Percentiles rank a stretch among this genome's conserved stretches.
These are phyloP conservation scores for Monochamus saltuarius DNA, from an alignment of 1,140 invertebrate genomes.

Conservation along the genomic window DNA sequence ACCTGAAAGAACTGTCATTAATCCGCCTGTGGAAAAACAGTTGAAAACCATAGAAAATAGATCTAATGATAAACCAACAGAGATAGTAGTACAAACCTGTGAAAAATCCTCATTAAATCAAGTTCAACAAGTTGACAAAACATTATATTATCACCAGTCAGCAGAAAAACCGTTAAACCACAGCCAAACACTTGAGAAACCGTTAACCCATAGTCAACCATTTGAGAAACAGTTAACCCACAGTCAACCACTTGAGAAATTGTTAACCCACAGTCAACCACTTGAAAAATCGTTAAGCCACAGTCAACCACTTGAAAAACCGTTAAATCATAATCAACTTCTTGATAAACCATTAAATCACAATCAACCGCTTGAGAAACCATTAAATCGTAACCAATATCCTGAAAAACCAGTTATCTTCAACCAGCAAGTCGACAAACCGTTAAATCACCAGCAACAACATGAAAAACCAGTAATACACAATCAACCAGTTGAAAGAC, in stretches of 20 bases:
- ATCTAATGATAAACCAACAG: not conserved
- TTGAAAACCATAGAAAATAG: not conserved
- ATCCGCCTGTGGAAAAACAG: not conserved
- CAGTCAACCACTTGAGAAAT: no score
- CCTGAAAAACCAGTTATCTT: not conserved
- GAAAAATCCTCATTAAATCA: no score
- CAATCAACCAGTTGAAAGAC: constrained; percentile 4
- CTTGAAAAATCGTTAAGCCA: not conserved
- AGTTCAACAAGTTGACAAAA: no score
- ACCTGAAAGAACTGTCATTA: not conserved
- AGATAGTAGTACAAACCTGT: not conserved
- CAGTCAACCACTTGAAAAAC: not conserved
- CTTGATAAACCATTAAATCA: no score
- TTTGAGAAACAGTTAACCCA: not conserved
- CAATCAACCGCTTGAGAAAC: no score
- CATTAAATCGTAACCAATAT: not conserved
- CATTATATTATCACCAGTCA: no score
- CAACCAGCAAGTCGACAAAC: not conserved
- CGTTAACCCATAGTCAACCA: not conserved
- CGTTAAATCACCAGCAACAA: constrained; percentile 13
- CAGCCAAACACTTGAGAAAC: no score
- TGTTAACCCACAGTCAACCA: not conserved
- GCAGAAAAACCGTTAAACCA: no score
- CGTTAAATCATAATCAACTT: constrained; percentile 9
- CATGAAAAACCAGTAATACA: constrained; percentile 7